These are phyloP conservation scores for Dasysyrphus tricinctus DNA, from an alignment of 2,888 invertebrate species.

Conservation along the genomic window DNA sequence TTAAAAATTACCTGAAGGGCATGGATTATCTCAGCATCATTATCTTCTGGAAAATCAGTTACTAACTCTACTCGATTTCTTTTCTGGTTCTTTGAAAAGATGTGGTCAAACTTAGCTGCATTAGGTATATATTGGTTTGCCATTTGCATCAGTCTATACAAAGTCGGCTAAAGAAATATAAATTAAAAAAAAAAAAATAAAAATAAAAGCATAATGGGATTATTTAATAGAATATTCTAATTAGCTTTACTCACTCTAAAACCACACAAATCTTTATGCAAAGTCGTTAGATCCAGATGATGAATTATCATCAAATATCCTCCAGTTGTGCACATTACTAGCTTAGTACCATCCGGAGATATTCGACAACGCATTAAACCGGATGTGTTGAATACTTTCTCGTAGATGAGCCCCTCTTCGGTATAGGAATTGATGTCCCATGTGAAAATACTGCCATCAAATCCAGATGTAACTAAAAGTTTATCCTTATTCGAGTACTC, in stretches of 20 bases:
- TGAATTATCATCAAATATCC: conserved; percentile 96
- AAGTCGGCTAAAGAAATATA: conserved; percentile 88
- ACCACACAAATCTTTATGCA: conserved; percentile 91
- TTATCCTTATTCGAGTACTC: conserved; percentile 94
- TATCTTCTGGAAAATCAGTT: conserved; percentile 93
- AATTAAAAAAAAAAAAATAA: background rate
- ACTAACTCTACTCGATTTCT: conserved; percentile 95
- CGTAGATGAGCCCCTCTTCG: conserved; percentile 90
- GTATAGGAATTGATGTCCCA: conserved; percentile 96
- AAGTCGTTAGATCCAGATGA: conserved; percentile 91
- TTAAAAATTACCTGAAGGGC: conserved; percentile 88
- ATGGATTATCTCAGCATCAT: conserved; percentile 95
- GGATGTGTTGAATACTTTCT: conserved; percentile 93
- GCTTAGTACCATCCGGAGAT: conserved; percentile 92
- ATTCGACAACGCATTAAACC: conserved; percentile 89
- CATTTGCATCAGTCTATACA: conserved; percentile 94
- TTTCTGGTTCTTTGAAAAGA: conserved; percentile 89
- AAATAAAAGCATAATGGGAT: background rate
- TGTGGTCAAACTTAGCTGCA: conserved; percentile 91
- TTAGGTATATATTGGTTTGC: conserved; percentile 92
- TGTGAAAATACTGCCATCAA: conserved; percentile 96
- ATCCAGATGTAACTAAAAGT: conserved; percentile 94
- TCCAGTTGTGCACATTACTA: conserved; percentile 95
- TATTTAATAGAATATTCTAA: background rate
- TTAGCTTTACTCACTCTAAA: conserved; percentile 88